A percentile compares a stretch with the other conserved stretches of the same genome.
phyloP scores from a whole-genome alignment of 2,888 invertebrate species.

The Apamea monoglypha region DNA sequence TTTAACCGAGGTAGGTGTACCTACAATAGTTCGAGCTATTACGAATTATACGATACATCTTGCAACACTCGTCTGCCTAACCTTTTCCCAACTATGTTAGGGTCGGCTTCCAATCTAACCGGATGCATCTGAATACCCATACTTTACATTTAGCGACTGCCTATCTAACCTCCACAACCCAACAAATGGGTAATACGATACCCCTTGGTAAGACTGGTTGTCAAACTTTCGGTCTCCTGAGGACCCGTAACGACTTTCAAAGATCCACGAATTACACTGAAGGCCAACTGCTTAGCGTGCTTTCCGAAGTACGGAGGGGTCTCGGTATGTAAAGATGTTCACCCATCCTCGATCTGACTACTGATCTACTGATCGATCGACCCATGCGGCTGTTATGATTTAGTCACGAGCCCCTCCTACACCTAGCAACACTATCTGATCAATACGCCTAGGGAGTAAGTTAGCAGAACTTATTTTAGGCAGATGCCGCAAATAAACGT shows the following conservation, averaged over 20 bases:
- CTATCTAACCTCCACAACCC: neutral
- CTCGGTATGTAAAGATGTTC: neutral
- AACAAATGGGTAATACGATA: neutral
- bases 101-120: too few species aligned
- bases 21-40: slow-evolving; percentile 20
- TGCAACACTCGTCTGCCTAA: neutral
- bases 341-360: neutral
- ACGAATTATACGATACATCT: neutral
- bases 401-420: neutral
- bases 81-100: neutral
- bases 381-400: neutral
- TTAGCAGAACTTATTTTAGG: neutral
- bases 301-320: neutral
- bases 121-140: neutral
- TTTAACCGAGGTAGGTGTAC: slow-evolving; percentile 14
- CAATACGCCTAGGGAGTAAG: slow-evolving; percentile 6
- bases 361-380: neutral
- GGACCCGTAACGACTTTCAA: neutral
- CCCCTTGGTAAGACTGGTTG: neutral
- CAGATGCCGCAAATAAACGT: neutral
- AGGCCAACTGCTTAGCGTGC: too few species aligned
- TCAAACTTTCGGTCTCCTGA: neutral
- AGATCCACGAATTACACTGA: neutral
- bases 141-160: too few species aligned
- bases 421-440: neutral